Evolutionary conservation across 2,797 vertebrate species (phyloP), one percentile per base, ranked within the genome.

Genomic region (Danio tinwini): DNA sequence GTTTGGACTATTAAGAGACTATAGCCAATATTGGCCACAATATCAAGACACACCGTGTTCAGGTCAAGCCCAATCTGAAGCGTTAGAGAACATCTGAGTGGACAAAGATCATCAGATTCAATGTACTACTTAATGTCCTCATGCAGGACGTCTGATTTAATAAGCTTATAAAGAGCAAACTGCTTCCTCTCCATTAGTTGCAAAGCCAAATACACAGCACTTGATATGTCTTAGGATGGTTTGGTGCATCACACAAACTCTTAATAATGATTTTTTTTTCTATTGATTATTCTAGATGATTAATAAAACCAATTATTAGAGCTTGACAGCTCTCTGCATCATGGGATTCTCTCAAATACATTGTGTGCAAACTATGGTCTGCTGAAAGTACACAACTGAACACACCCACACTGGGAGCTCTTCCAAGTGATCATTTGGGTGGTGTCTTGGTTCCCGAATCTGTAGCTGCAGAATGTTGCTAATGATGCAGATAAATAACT

Each of bases 101-200:
- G 19, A 75, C 16, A 76, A 17, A 53, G 56, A 85, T 81, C 49
- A 56, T 50, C 58, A 81, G 44, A 82, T 78, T 74, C 14, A 65
- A 83, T 71, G 21, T 47, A 74, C 39, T 39, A 69, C 53, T 69
- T 77, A 55, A 65, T 11, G 56, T 29, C 11, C 69, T 65, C 61
- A 50, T n/a, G 49, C 81, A 40, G 69, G 69, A 82, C 42, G 69
- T 64, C n/a, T 50, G 69, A 82, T 82, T 82, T 42, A 42, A 62
- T 81, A 75, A 53, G 37, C 19, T 52, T 19, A 64, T 13, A 44
- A 56, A 65, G 14, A 29, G 29, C 53, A 19, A 75, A 42, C 7
- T 1, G 12, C 49, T 55, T 76, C 37, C 49, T 52, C 59, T 12
- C n/a, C 47, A 9, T 44, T 42, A 56, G 59, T 10, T 52, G 14